These are phyloP conservation scores for Agonum fuliginosum DNA, from an alignment of 2,888 invertebrate species.

Conservation along the genomic window DNA sequence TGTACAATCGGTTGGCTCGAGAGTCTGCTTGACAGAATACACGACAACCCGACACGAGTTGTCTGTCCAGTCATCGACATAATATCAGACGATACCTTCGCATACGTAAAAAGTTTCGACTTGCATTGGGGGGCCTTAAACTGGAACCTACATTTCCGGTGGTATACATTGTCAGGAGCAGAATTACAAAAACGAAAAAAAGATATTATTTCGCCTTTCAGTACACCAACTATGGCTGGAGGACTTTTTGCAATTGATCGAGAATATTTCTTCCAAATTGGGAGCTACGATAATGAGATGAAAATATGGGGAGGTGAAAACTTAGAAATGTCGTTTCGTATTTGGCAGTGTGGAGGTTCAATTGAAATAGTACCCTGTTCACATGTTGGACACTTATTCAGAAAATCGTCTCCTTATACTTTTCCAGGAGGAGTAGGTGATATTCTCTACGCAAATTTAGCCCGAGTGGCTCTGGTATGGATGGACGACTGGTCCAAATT, in stretches of 20 bases:
- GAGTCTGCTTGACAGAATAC: slow-evolving; percentile 75
- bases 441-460: slow-evolving; percentile 92
- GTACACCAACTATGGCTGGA: slow-evolving; percentile 95
- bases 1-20: slow-evolving; percentile 84
- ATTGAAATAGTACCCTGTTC: slow-evolving; percentile 95
- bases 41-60: slow-evolving; percentile 78
- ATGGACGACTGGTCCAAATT: slow-evolving; percentile 98
- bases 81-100: slow-evolving; percentile 96
- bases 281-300: slow-evolving; percentile 83
- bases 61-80: slow-evolving; percentile 94
- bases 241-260: slow-evolving; percentile 93
- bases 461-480: slow-evolving; percentile 96
- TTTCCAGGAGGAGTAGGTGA: slow-evolving; percentile 90
- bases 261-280: slow-evolving; percentile 90
- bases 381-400: slow-evolving; percentile 94
- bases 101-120: slow-evolving; percentile 95
- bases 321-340: slow-evolving; percentile 95
- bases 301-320: slow-evolving; percentile 99
- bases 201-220: slow-evolving; percentile 81
- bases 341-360: slow-evolving; percentile 96
- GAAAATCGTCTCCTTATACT: slow-evolving; percentile 94
- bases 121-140: slow-evolving; percentile 89
- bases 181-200: slow-evolving; percentile 78
- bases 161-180: slow-evolving; percentile 84
- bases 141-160: slow-evolving; percentile 72